A percentile compares a stretch with the other conserved stretches of the same genome.
Evolutionary conservation across 2,113 vertebrate species (phyloP).

Genomic region (Sigmodon hispidus): DNA sequence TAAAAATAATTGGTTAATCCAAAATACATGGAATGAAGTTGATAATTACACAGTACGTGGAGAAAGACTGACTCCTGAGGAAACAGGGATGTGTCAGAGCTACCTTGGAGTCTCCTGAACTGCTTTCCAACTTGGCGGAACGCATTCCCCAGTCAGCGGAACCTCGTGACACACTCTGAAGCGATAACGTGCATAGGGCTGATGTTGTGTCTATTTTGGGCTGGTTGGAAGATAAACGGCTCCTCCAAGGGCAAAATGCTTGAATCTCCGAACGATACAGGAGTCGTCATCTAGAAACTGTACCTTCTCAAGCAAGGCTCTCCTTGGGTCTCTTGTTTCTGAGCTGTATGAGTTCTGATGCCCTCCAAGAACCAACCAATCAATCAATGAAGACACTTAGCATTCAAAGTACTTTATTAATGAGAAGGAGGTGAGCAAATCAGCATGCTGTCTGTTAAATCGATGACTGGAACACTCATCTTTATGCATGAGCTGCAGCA

Average conservation of each 20-base stretch:
- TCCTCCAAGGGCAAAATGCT: constrained; percentile 9
- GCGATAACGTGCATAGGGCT: constrained; percentile 53
- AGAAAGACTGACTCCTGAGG: not conserved
- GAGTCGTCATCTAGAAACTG: constrained; percentile 18
- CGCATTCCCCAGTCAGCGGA: constrained; percentile 69
- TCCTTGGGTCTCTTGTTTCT: not conserved
- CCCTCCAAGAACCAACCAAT: not conserved
- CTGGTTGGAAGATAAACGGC: constrained; percentile 55
- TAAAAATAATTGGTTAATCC: not conserved
- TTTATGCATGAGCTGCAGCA: not conserved
- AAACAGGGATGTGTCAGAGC: not conserved
- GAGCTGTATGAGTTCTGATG: not conserved
- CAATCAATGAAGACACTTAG: not conserved
- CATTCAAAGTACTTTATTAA: not conserved
- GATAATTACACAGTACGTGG: constrained; percentile 38
- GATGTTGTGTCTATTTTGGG: constrained; percentile 54
- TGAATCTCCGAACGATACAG: not conserved
- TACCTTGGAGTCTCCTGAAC: not conserved
- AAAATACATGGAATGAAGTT: constrained; percentile 22
- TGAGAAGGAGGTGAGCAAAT: not conserved
- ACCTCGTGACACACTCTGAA: constrained; percentile 47
- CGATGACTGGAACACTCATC: constrained; percentile 29
- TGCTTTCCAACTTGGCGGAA: constrained; percentile 63
- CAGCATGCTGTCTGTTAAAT: not conserved
- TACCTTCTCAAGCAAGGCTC: not conserved